Percentiles rank a stretch among this genome's conserved stretches.
Conservation (phyloP, 2,113 vertebrate genomes). For the Anarrhichthys ocellatus region DNA sequence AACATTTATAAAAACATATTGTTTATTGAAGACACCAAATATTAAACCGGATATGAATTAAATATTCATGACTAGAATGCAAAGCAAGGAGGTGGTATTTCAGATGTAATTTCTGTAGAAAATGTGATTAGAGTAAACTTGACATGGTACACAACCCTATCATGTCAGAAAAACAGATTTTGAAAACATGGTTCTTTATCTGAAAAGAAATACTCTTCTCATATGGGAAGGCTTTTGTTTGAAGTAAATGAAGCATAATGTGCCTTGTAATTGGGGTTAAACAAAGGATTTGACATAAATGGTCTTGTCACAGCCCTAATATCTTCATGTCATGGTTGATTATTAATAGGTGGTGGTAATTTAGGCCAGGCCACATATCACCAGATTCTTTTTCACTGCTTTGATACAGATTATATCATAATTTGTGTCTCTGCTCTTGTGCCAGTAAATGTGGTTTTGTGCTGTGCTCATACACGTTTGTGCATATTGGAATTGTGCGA, state of each 20-base stretch:
- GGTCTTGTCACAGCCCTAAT: slow-evolving; percentile 76
- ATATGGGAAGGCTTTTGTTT: slow-evolving; percentile 49
- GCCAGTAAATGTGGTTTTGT: not conserved
- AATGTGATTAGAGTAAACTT: slow-evolving; percentile 17
- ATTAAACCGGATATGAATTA: slow-evolving; percentile 11
- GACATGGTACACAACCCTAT: slow-evolving; percentile 8
- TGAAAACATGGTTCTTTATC: slow-evolving; percentile 6
- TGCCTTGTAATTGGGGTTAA: slow-evolving; percentile 80
- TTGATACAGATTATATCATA: slow-evolving; percentile 60
- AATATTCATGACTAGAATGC: slow-evolving; percentile 16
- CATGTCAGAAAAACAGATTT: not conserved
- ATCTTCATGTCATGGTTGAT: slow-evolving; percentile 77
- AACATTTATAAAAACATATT: not conserved
- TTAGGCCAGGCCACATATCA: slow-evolving; percentile 57
- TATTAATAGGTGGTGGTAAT: slow-evolving; percentile 75
- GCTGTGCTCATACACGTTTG: not conserved
- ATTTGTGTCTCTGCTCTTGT: slow-evolving; percentile 17
- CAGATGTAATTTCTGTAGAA: slow-evolving; percentile 13
- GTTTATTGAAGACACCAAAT: slow-evolving; percentile 1
- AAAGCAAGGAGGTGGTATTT: not conserved
- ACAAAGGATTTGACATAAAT: slow-evolving; percentile 78
- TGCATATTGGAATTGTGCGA: not conserved
- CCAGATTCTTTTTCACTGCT: slow-evolving; percentile 54
- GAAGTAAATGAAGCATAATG: slow-evolving; percentile 73
- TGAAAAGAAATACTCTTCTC: slow-evolving; percentile 40